Conservation (phyloP, 2,888 invertebrate species). For the Cryptophagus acutangulus region DNA sequence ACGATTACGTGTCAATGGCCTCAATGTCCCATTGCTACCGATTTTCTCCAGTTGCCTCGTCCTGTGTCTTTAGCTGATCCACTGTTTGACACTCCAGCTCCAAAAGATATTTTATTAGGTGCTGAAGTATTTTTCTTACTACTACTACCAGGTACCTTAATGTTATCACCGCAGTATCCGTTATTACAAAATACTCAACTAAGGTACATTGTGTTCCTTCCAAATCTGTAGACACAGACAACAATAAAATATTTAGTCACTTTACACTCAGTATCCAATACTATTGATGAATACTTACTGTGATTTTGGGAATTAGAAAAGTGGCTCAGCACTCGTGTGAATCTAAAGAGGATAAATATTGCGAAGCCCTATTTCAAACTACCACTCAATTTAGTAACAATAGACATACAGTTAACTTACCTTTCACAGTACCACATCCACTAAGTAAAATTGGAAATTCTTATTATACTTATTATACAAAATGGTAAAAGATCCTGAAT, state of each 20-base stretch:
- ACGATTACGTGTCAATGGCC: not conserved
- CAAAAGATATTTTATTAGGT: not conserved
- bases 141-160: not conserved
- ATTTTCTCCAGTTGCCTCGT: not conserved
- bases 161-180: not conserved
- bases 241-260: too few species aligned
- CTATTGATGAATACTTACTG: not conserved
- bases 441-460: slow-evolving; percentile 14
- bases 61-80: not conserved
- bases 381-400: slow-evolving; percentile 3
- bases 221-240: too few species aligned
- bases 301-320: not conserved
- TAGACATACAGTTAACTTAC: slow-evolving; percentile 13
- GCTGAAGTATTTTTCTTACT: not conserved
- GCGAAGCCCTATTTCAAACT: slow-evolving; percentile 5
- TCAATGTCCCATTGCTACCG: not conserved
- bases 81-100: not conserved
- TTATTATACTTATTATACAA: slow-evolving; percentile 13
- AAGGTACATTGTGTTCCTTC: too few species aligned
- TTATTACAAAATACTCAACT: not conserved
- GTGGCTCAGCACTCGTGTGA: not conserved
- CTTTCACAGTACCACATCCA: slow-evolving; percentile 10
- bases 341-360: not conserved
- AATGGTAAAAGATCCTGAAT: slow-evolving; percentile 10
- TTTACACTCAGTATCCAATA: too few species aligned